Conservation (phyloP, 2,888 invertebrate species). For the Bombylius major region DNA sequence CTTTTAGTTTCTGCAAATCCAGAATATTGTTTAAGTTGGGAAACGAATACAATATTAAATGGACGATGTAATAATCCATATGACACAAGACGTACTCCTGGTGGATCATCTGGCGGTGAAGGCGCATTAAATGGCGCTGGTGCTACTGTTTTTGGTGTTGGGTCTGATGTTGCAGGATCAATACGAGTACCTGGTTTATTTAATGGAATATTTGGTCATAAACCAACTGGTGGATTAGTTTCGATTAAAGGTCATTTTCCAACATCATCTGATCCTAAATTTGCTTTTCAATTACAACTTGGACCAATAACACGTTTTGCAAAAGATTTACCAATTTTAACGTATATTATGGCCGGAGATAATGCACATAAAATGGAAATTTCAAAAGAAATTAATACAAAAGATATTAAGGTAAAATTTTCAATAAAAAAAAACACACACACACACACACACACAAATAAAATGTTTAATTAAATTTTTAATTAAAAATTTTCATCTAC, state of each 20-base stretch:
- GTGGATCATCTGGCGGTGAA: constrained; percentile 86
- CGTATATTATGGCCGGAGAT: constrained; percentile 47
- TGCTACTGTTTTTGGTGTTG: constrained; percentile 63
- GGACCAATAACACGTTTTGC: constrained; percentile 72
- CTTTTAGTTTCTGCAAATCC: constrained; percentile 75
- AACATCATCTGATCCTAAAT: constrained; percentile 37
- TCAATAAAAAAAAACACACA: background rate
- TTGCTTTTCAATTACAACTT: constrained; percentile 41
- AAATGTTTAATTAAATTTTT: constrained; percentile 21
- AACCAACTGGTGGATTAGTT: constrained; percentile 56
- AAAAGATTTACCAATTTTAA: constrained; percentile 55
- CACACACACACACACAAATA: too few relatives aligned
- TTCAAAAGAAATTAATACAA: constrained; percentile 40
- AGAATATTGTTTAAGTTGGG: constrained; percentile 80
- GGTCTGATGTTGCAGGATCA: constrained; percentile 78
- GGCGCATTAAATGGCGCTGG: constrained; percentile 60
- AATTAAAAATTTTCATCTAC: background rate
- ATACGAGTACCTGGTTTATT: constrained; percentile 76
- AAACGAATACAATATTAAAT: constrained; percentile 63
- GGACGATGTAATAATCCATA: constrained; percentile 78
- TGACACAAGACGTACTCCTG: constrained; percentile 56
- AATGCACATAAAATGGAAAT: constrained; percentile 37
- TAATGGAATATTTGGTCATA: constrained; percentile 80
- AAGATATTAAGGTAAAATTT: constrained; percentile 34
- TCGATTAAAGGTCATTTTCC: constrained; percentile 51